Evolutionary conservation across 37 sponge, comb jelly and placozoan species (phyloP).

Genomic region (Chondrilla cf. caribensis): DNA sequence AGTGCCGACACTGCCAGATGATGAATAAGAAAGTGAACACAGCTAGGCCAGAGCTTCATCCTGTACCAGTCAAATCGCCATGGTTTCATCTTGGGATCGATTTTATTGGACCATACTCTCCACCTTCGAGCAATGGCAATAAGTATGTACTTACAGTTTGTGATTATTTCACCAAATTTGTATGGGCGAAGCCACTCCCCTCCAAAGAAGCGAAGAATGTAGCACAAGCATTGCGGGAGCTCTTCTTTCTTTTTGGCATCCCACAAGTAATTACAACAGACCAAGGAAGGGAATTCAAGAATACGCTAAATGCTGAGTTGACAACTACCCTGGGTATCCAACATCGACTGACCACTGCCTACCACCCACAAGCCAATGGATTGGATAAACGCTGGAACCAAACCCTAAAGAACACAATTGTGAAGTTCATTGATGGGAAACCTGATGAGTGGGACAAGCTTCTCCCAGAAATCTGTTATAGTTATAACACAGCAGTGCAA

Average conservation of each 20-base stretch:
- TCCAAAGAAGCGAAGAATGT: slow-evolving; percentile 27
- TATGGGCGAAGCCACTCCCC: slow-evolving; percentile 35
- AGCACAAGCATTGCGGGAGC: slow-evolving; percentile 27
- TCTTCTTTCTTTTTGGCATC: slow-evolving; percentile 18
- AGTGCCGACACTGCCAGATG: neutral
- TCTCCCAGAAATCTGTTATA: slow-evolving; percentile 8
- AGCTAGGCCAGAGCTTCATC: slow-evolving; percentile 34
- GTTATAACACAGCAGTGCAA: slow-evolving; percentile 32
- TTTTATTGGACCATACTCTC: slow-evolving; percentile 40
- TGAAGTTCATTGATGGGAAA: slow-evolving; percentile 30
- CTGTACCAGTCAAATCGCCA: slow-evolving; percentile 32
- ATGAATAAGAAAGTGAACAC: slow-evolving; percentile 10
- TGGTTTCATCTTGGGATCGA: slow-evolving; percentile 45
- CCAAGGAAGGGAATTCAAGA: slow-evolving; percentile 15
- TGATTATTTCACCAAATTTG: slow-evolving; percentile 43
- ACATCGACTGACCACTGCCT: slow-evolving; percentile 13
- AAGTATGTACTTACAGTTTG: slow-evolving; percentile 32
- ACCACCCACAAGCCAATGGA: slow-evolving; percentile 39
- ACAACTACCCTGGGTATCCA: slow-evolving; percentile 16
- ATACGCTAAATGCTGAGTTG: neutral
- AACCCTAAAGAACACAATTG: slow-evolving; percentile 33
- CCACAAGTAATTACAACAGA: slow-evolving; percentile 11
- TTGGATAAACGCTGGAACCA: slow-evolving; percentile 57
- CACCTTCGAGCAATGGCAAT: slow-evolving; percentile 27
- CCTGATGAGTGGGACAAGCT: slow-evolving; percentile 33